phyloP scores from a whole-genome alignment of 2,888 invertebrate genomes.

The Hyles lineata region DNA sequence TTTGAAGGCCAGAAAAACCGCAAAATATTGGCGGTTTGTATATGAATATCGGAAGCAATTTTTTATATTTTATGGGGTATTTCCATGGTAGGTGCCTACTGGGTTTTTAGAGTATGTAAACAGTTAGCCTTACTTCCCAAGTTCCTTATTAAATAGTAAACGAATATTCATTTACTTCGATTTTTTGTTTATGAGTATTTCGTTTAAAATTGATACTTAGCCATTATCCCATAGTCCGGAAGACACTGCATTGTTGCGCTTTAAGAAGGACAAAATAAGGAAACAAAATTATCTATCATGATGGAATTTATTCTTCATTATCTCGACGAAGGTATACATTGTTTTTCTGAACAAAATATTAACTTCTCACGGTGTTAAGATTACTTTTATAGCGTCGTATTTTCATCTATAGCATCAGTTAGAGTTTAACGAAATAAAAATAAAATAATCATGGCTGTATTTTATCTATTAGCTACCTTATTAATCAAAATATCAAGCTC shows the following conservation, averaged over 20 bases:
- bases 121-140: not conserved
- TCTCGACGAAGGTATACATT: constrained; percentile 75
- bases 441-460: constrained; percentile 72
- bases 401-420: constrained; percentile 63
- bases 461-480: constrained; percentile 75
- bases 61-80: constrained; percentile 7
- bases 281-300: constrained; percentile 63
- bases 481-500: constrained; percentile 79
- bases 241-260: constrained; percentile 1
- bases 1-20: constrained; percentile 16
- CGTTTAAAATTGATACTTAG: not conserved
- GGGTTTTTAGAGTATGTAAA: not conserved
- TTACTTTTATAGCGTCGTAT: constrained; percentile 68
- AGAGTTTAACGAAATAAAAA: constrained; percentile 66
- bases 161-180: too few species aligned
- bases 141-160: not conserved
- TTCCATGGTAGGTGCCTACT: not conserved
- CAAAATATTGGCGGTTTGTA: not conserved
- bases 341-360: constrained; percentile 60
- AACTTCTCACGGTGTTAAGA: constrained; percentile 68
- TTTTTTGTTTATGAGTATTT: too few species aligned
- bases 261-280: constrained; percentile 49
- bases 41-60: constrained; percentile 1
- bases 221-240: too few species aligned
- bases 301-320: constrained; percentile 81